Base-by-base conservation (phyloP, 2,888 invertebrate species). In the Rhingia rostrata region DNA sequence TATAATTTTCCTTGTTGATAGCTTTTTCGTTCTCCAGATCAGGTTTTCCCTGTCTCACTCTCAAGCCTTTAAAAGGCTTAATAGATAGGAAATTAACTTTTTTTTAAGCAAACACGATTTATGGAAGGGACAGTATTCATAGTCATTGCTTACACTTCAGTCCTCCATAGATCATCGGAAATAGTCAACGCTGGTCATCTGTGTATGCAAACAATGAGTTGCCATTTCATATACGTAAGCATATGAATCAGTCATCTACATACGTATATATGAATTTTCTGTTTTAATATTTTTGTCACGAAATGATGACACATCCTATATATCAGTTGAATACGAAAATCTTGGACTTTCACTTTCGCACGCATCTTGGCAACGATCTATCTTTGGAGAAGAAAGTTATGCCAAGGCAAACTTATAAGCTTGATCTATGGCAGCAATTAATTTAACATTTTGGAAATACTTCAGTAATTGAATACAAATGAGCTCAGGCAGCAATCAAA, bases 341-440 rank as follows among this genome's bases (percentile, higher is more conserved):
- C 4, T 7, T 22, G 12, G 32, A 67, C 80, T 80, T 80, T 80
- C 80, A 80, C 80, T 80, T 74, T 80, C 41, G 54, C 64, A 80
- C 61, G 47, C 54, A 80, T 80, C 67, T 80, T 73, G 73, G 61
- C 73, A 73, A 22, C 22, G 4, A 73, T 80, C 39, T 61, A 61
- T 66, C 54, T 70, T 0, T 22, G 30, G 6, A 35, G 35, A 78
- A 78, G 70, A 70, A 78, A 78, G 78, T 70, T 61, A 9, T 33
- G 12, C n/a, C 1, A 2, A 45, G 7, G 45, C 49, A 7, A 37
- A 75, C 43, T 66, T 56, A n/a, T 32, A 35, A 22, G 32, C 43
- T 22, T 22, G 22, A 22, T 22, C 22, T 2, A 22, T 2, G 2
- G 22, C 22, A 5, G 22, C 63, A 70, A 63, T 78, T 63, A 69